Conservation (phyloP, 2,113 vertebrate genomes). For the Psettodes erumei region DNA sequence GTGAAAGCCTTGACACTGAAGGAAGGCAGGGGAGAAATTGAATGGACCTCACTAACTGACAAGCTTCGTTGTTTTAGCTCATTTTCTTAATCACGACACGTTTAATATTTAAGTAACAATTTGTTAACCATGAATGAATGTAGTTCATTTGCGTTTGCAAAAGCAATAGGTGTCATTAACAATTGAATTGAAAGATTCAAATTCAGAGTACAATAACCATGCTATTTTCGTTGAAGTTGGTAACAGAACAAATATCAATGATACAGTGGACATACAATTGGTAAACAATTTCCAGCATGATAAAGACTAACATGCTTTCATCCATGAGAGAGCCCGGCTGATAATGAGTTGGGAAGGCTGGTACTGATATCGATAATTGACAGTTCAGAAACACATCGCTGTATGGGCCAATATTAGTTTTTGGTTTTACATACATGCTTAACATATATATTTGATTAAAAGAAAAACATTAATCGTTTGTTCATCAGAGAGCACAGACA, state of each 20-base stretch:
- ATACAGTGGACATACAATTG: not conserved
- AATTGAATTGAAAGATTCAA: conserved; percentile 10
- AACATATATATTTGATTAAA: not conserved
- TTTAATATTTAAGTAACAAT: not conserved
- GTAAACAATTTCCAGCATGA: not conserved
- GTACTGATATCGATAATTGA: not conserved
- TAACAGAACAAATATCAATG: not conserved
- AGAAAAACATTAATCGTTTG: too few species aligned
- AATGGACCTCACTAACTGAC: conserved; percentile 57
- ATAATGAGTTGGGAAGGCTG: not conserved
- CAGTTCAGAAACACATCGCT: not conserved
- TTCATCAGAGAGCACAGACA: too few species aligned
- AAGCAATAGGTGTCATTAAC: not conserved
- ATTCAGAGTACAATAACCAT: too few species aligned
- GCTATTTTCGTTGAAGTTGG: not conserved
- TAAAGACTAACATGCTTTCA: conserved; percentile 3
- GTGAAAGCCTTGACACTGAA: conserved; percentile 38
- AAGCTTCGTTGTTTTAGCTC: not conserved
- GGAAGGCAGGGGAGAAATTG: conserved; percentile 49
- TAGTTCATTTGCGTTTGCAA: not conserved
- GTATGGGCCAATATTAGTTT: not conserved
- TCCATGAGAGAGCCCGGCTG: not conserved
- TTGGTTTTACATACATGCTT: not conserved
- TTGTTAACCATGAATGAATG: not conserved
- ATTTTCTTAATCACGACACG: not conserved